Conservation (phyloP, 1,140 invertebrate genomes). For the Procambarus clarkii region DNA sequence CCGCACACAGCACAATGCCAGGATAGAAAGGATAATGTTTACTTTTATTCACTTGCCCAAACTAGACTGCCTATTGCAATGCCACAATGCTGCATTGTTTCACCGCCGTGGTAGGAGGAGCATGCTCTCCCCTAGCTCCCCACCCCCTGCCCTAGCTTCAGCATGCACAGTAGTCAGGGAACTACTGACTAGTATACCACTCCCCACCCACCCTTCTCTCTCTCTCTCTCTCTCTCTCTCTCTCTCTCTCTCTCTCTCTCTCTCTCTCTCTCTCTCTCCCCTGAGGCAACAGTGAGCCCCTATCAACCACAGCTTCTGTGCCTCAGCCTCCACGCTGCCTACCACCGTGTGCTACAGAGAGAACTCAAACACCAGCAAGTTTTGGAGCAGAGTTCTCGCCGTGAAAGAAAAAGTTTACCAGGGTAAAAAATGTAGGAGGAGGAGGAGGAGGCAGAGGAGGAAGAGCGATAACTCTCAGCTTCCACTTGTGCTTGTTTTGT, state of each 20-base stretch:
- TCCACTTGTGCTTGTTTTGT: no score
- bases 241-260: neutral
- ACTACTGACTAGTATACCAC: neutral
- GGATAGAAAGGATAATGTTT: conserved; percentile 69
- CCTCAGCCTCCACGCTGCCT: neutral
- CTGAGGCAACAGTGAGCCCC: no score
- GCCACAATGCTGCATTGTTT: conserved; percentile 66
- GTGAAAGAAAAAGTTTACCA: neutral
- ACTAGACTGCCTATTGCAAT: conserved; percentile 67
- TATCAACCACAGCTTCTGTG: no score
- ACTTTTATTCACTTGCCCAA: conserved; percentile 68
- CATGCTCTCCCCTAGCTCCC: neutral
- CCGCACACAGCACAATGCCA: conserved; percentile 59
- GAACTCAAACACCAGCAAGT: neutral
- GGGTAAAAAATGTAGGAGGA: neutral
- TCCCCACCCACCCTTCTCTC: neutral
- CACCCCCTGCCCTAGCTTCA: neutral
- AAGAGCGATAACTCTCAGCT: no score
- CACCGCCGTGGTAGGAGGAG: neutral
- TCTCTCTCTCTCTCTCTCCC: neutral
- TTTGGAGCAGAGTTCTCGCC: neutral
- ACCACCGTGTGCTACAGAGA: neutral
- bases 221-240: neutral
- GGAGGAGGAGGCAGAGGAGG: no score
- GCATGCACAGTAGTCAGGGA: neutral